Percentiles rank a stretch among this genome's conserved stretches.
Evolutionary conservation across 2,797 vertebrate genomes (phyloP).

Genomic region (Botia almorhae): DNA sequence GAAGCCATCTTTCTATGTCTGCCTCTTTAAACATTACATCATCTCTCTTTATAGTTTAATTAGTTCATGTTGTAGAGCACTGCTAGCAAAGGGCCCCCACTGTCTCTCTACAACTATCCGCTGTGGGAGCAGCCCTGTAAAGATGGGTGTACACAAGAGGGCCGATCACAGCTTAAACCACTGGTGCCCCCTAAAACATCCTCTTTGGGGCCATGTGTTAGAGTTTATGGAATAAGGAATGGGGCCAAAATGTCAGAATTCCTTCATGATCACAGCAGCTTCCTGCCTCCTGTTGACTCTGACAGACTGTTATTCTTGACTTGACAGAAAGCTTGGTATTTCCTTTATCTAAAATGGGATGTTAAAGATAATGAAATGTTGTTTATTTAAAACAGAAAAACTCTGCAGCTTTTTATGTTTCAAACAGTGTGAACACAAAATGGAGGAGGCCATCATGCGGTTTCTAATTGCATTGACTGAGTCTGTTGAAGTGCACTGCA

Average conservation of each 20-base stretch:
- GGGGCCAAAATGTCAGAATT: conserved; percentile 62
- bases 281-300: conserved; percentile 69
- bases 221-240: conserved; percentile 3
- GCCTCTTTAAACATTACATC: conserved; percentile 40
- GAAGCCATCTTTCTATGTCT: conserved; percentile 17
- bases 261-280: conserved; percentile 71
- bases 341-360: conserved; percentile 69
- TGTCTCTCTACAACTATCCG: conserved; percentile 8
- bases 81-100: conserved; percentile 7
- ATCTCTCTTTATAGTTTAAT: conserved; percentile 34
- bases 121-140: background rate
- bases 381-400: background rate
- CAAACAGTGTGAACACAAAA: background rate
- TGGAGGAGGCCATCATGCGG: background rate
- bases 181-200: conserved; percentile 26
- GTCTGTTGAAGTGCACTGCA: background rate
- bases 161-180: conserved; percentile 7
- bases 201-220: conserved; percentile 21
- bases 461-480: background rate
- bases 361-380: conserved; percentile 39
- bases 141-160: conserved; percentile 24
- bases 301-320: conserved; percentile 63
- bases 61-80: conserved; percentile 30
- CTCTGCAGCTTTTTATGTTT: background rate
- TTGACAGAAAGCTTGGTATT: conserved; percentile 76